Base-by-base conservation (phyloP, 2,113 vertebrate genomes). In the Neomonachus schauinslandi region DNA sequence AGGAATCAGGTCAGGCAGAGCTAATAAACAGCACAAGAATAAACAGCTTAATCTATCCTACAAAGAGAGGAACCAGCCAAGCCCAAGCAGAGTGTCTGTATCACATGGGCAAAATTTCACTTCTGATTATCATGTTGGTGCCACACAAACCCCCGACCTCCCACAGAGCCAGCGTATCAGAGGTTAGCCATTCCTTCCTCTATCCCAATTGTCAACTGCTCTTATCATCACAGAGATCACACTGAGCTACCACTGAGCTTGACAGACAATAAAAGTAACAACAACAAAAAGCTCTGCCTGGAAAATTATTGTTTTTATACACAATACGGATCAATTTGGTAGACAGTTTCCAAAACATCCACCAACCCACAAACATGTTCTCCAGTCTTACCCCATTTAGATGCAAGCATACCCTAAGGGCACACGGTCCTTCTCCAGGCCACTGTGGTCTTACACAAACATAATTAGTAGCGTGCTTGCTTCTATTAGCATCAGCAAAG, bases 261-360 rank as follows among this genome's bases (percentile, higher is more conserved):
- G 97, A 98, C 84, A 97, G 97, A 97, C 92, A 79, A 96, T 89
- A 90, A 94, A 96, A 94, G 84, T 96, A 98, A 97, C 95, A 95
- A 93, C 91, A 94, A 97, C 85, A 90, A 80, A 97, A 95, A 96
- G 90, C 71, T 77, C 92, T 96, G 97, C 95, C 92, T 95, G 92
- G 90, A 96, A 98, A 97, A 98, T 98, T 87, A 97, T 97, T 97
- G 97, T 96, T 98, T 97, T 98, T 95, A 95, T 89, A 96, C 91
- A 93, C 81, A 94, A 92, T 91, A 82, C 87, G 93, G 87, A 97
- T 95, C 92, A 81, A 63, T 95, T 92, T 36, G 53, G 80, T 89
- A 97, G 97, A 97, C 94, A 89, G 90, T 97, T 98, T 97, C 92
- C 87, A 85, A 97, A 98, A 96, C 97, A 97, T 46, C 39, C 80